Evolutionary conservation across 2,113 vertebrate genomes (phyloP), one percentile per base, ranked within the genome.

Genomic region (Aleadryas rufinucha): DNA sequence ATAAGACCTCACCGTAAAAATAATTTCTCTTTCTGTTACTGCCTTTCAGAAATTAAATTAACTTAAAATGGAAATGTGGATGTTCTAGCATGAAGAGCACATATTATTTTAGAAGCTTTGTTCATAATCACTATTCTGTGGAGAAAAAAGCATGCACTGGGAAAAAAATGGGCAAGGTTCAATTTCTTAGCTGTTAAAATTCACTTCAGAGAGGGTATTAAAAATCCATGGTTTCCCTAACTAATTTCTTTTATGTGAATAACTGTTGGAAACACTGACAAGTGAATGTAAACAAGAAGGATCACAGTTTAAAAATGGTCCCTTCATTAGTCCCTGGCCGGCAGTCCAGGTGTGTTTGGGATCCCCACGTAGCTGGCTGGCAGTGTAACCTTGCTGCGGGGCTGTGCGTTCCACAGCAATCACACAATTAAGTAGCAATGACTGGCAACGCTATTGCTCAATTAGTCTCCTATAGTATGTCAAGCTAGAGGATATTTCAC

Each of bases 401-500:
- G 49, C 80, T 93, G 44, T 75, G 90, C 2, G 0, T 50, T 61
- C 89, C 28, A 37, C 49, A 49, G 57, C 72, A 54, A 56, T 89
- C 85, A 60, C 76, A 54, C 69, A 71, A 82, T 94, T 89, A 90
- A 87, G 53, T 65, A 64, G 69, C 69, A 71, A 93, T 82, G 92
- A 89, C 89, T 87, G 72, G 85, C 83, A 95, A 90, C 79, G 21
- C 72, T 86, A 53, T 75, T 90, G 76, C 86, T 96, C 83, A 95
- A 92, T 93, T 95, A 93, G 83, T 82, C 90, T 95, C 59, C 31
- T 82, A 64, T 13, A 65, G 53, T 35, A 90, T 65, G 69, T 75
- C 56, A 72, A 64, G 45, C 76, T 79, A 64, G 76, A 89, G 94
- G 74, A 61, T 65, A 89, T 93, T 96, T 95, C 41, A 53, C 83